Percentiles rank a stretch among this genome's conserved stretches.
These are phyloP conservation scores for Melanotaenia trifasciata DNA, from an alignment of 2,797 vertebrate species.

Conservation along the genomic window DNA sequence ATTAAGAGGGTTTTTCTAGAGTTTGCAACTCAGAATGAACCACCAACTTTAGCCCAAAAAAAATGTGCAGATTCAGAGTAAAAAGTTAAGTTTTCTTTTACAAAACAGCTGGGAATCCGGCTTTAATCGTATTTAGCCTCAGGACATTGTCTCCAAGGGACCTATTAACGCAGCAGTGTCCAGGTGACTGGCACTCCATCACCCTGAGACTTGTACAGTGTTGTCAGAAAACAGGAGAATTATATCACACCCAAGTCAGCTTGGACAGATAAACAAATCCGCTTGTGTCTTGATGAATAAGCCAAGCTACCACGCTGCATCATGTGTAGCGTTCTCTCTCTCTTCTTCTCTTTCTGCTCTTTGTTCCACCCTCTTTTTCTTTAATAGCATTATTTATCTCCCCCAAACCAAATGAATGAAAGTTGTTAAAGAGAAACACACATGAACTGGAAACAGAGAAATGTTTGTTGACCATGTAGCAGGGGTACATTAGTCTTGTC, in stretches of 20 bases:
- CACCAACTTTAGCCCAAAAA: neutral
- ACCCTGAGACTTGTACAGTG: constrained; percentile 40
- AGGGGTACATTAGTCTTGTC: constrained; percentile 63
- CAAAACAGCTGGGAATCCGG: constrained; percentile 49
- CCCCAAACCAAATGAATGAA: constrained; percentile 28
- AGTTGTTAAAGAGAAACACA: constrained; percentile 21
- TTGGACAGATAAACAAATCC: constrained; percentile 49
- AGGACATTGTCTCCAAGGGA: constrained; percentile 70
- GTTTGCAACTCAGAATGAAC: constrained; percentile 4
- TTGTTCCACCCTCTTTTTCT: constrained; percentile 23
- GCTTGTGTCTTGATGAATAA: constrained; percentile 54
- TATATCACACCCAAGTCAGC: constrained; percentile 35
- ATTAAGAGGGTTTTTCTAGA: constrained; percentile 7
- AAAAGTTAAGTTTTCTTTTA: constrained; percentile 5
- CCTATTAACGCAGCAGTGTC: constrained; percentile 67
- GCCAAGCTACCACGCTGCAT: constrained; percentile 43
- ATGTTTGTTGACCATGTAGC: constrained; percentile 67
- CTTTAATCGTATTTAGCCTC: constrained; percentile 65
- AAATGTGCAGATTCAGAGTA: constrained; percentile 12
- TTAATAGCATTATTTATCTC: constrained; percentile 11
- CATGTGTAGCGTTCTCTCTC: constrained; percentile 28
- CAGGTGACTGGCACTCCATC: constrained; percentile 59
- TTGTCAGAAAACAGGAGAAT: constrained; percentile 40
- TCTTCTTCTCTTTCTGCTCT: constrained; percentile 7
- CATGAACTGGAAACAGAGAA: constrained; percentile 61